Conservation (phyloP, 2,888 invertebrate species). For the Aelia acuminata region DNA sequence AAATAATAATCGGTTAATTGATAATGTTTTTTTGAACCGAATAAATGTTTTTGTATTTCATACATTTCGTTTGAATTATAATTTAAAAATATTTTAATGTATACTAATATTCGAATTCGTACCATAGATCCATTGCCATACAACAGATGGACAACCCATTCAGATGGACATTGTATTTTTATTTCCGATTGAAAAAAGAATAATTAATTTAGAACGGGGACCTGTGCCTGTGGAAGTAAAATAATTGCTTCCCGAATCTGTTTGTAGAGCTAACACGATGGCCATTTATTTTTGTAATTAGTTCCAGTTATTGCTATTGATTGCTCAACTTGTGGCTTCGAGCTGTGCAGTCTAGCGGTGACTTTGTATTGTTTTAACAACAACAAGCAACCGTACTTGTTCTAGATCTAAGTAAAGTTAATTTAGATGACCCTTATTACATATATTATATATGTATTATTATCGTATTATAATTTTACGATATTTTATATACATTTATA, state of each 20-base stretch:
- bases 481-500: no score
- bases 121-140: no score
- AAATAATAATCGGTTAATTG: not conserved
- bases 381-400: no score
- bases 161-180: not conserved
- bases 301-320: not conserved
- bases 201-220: not conserved
- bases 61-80: no score
- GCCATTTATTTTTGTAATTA: slow-evolving; percentile 10
- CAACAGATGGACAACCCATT: not conserved
- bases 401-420: not conserved
- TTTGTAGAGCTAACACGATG: not conserved
- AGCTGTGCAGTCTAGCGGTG: not conserved
- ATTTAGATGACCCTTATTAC: no score
- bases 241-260: not conserved
- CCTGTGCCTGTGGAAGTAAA: not conserved
- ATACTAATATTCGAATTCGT: no score
- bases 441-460: no score
- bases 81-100: no score
- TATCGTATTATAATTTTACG: no score
- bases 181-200: not conserved
- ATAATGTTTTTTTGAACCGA: not conserved
- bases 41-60: not conserved
- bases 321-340: not conserved
- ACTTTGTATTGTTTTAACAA: not conserved